phyloP scores from a whole-genome alignment of 2,113 vertebrate species.

The Colossoma macropomum region DNA sequence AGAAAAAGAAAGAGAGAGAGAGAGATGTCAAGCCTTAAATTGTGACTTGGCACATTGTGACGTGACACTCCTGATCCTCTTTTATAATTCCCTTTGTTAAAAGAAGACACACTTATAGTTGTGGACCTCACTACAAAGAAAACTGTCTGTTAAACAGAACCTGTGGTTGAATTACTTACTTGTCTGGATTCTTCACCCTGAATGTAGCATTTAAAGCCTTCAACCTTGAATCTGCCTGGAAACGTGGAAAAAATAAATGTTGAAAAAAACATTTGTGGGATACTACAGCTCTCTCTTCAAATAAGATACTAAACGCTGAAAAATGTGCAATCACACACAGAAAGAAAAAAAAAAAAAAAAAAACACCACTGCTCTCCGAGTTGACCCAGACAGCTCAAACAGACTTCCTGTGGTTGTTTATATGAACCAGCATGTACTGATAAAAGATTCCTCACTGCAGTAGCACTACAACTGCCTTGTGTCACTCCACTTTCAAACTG shows the following conservation, averaged over 20 bases:
- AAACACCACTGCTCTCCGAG: constrained; percentile 14
- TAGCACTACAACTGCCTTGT: constrained; percentile 15
- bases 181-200: constrained; percentile 96
- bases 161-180: constrained; percentile 79
- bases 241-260: constrained; percentile 35
- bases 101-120: not conserved
- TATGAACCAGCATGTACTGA: constrained; percentile 32
- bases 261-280: constrained; percentile 12
- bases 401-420: constrained; percentile 42
- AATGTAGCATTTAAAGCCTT: constrained; percentile 96
- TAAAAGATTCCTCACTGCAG: constrained; percentile 34
- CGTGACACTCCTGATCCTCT: not conserved
- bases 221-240: constrained; percentile 94
- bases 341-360: not conserved
- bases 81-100: not conserved
- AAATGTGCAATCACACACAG: not conserved
- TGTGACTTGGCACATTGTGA: not conserved
- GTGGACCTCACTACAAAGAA: too few relatives aligned
- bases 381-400: constrained; percentile 23
- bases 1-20: not conserved
- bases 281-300: not conserved
- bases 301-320: constrained; percentile 26
- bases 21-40: not conserved
- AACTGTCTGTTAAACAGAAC: not conserved
- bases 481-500: not conserved